A percentile compares a stretch with the other conserved stretches of the same genome.
phyloP scores from a whole-genome alignment of 2,797 vertebrate genomes.

The Neopelma chrysocephalum region DNA sequence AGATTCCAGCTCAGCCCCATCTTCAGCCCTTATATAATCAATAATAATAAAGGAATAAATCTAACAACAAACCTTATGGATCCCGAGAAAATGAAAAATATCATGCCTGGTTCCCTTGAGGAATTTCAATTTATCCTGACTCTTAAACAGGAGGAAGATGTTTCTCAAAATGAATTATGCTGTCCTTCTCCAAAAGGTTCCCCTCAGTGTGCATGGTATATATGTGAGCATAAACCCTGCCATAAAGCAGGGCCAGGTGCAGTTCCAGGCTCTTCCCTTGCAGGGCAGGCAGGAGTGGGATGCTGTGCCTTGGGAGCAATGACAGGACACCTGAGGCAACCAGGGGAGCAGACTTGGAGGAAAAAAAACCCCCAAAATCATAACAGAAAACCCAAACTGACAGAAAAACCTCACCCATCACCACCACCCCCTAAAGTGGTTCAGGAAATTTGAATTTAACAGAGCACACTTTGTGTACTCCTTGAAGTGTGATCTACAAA shows the following conservation, averaged over 20 bases:
- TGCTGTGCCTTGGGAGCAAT: constrained; percentile 1
- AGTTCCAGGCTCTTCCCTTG: not conserved
- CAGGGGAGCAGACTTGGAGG: not conserved
- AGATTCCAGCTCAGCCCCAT: not conserved
- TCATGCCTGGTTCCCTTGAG: not conserved
- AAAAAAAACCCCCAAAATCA: not conserved
- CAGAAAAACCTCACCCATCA: not conserved
- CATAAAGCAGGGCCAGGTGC: not conserved
- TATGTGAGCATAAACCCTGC: not conserved
- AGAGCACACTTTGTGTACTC: not conserved
- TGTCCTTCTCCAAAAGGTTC: not conserved
- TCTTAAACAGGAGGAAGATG: not conserved
- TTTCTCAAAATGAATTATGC: constrained; percentile 27
- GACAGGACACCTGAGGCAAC: not conserved
- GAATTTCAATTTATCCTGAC: not conserved
- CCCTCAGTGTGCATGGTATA: not conserved
- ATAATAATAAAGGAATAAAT: constrained; percentile 37
- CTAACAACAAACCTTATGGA: not conserved
- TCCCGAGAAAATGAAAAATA: constrained; percentile 30
- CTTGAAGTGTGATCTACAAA: not conserved
- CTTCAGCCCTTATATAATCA: not conserved
- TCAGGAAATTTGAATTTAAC: not conserved
- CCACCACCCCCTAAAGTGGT: not conserved
- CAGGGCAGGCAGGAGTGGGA: not conserved
- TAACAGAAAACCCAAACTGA: accelerated